Base-by-base conservation (phyloP, 2,888 invertebrate species). In the Ephialtes manifestator region DNA sequence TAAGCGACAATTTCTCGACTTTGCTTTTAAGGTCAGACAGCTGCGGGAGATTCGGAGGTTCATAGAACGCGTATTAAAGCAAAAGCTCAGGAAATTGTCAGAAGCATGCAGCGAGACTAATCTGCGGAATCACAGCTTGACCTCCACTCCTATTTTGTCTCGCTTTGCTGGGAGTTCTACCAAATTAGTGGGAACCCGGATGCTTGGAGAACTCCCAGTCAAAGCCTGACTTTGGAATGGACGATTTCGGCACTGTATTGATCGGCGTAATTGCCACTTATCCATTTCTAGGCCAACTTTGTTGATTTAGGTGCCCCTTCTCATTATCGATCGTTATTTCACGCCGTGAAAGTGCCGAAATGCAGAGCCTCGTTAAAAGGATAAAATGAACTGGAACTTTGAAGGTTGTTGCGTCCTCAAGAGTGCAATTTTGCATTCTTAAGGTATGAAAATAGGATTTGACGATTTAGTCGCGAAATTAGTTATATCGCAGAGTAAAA, bases 61-160 rank as follows among this genome's bases (percentile, higher is more conserved):
- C 35, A 35, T 35, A 35, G 2, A 4, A 35, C 35, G 35, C 5
- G 48, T 15, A 51, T 63, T 48, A 71, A 70, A 48, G 55, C 48
- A 58, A 58, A 28, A 48, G 39, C 71, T 35, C 24, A 20, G 68
- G 68, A 68, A 78, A 78, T 63, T 79, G 63, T 48, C 71, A 53
- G 39, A 8, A 18, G 51, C 53, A 60, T 51, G 28, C 15, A 39
- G 13, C 20, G 5, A 63, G 35, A 39, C 53, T 20, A 53, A 51
- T n/a, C 24, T 20, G 20, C n/a, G 7, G 28, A 31, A n/a, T 20
- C 18, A 11, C 28, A 55, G 7, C 35, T 51, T 24, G 15, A 8
- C 35, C 20, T 76, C 20, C 20, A 48, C 18, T 10, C n/a, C 18
- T 2, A 24, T 39, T 77, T 68, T 43, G 77, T 43, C 24, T 68